Conservation (phyloP, 2,888 invertebrate species). For the Marasmarcha lunaedactyla region DNA sequence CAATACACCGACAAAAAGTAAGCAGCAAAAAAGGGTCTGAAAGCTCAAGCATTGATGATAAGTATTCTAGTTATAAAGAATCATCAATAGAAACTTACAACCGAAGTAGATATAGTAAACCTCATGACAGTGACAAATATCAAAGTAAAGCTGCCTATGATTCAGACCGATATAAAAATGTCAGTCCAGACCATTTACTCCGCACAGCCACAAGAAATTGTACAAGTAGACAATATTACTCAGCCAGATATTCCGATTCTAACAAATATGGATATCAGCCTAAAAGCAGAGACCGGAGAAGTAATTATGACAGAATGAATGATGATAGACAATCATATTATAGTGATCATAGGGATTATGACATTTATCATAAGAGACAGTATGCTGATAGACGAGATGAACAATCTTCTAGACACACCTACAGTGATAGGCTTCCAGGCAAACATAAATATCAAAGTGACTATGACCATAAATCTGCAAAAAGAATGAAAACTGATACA, state of each 20-base stretch:
- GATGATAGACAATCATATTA: constrained; percentile 17
- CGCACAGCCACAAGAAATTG: constrained; percentile 18
- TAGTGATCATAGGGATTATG: too few relatives aligned
- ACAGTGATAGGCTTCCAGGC: constrained; percentile 1
- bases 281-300: constrained; percentile 19
- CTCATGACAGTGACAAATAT: constrained; percentile 8
- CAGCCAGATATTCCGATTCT: constrained; percentile 18
- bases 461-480: constrained; percentile 30
- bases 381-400: constrained; percentile 2
- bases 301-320: constrained; percentile 2
- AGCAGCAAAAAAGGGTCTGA: constrained; percentile 20
- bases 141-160: constrained; percentile 8
- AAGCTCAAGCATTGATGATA: constrained; percentile 22
- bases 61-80: constrained; percentile 19
- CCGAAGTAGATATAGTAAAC: constrained; percentile 6
- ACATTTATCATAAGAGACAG: too few relatives aligned
- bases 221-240: constrained; percentile 20
- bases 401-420: constrained; percentile 1
- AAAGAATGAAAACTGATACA: constrained; percentile 28
- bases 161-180: constrained; percentile 13
- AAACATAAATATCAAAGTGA: constrained; percentile 31
- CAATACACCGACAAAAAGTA: constrained; percentile 28
- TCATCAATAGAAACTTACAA: constrained; percentile 14
- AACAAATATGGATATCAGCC: constrained; percentile 12
- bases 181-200: constrained; percentile 27